Percentiles rank a stretch among this genome's conserved stretches.
Evolutionary conservation across 2,888 invertebrate genomes (phyloP).

Genomic region (Trilocha varians): DNA sequence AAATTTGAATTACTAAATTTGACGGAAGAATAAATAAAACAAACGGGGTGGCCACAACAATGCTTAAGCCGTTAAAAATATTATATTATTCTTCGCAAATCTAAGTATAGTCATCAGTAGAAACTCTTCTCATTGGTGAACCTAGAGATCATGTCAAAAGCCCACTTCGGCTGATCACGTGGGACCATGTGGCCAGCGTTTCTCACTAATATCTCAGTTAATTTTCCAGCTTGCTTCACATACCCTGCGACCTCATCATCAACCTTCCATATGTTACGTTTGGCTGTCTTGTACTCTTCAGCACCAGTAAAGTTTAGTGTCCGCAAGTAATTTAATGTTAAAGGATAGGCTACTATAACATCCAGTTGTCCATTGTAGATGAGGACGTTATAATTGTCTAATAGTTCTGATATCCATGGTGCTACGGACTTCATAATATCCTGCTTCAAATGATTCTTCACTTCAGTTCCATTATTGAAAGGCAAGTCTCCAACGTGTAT

Average conservation of each 20-base stretch:
- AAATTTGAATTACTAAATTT: too few species aligned
- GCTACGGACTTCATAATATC: slow-evolving; percentile 90
- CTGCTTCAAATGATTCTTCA: slow-evolving; percentile 79
- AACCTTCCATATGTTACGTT: slow-evolving; percentile 80
- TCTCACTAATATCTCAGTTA: slow-evolving; percentile 82
- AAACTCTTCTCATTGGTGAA: slow-evolving; percentile 75
- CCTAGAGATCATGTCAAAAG: slow-evolving; percentile 79
- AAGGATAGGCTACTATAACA: slow-evolving; percentile 90
- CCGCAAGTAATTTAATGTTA: slow-evolving; percentile 85
- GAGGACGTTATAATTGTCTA: slow-evolving; percentile 80
- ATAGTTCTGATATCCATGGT: slow-evolving; percentile 78
- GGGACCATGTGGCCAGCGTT: slow-evolving; percentile 90
- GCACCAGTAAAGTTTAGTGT: slow-evolving; percentile 79
- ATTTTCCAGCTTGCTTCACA: slow-evolving; percentile 78
- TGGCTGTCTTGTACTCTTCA: slow-evolving; percentile 77
- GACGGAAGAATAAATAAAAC: too few species aligned
- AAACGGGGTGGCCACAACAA: too few species aligned
- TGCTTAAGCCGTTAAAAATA: too few species aligned
- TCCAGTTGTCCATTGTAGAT: slow-evolving; percentile 94
- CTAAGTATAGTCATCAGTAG: slow-evolving; percentile 13
- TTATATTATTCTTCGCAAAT: too few species aligned
- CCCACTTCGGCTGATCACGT: slow-evolving; percentile 84
- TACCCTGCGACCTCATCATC: slow-evolving; percentile 82
- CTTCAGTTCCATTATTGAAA: slow-evolving; percentile 77
- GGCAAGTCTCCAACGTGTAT: slow-evolving; percentile 89